phyloP scores from a whole-genome alignment of 2,888 invertebrate genomes.

The Oxystoma pomonae region DNA sequence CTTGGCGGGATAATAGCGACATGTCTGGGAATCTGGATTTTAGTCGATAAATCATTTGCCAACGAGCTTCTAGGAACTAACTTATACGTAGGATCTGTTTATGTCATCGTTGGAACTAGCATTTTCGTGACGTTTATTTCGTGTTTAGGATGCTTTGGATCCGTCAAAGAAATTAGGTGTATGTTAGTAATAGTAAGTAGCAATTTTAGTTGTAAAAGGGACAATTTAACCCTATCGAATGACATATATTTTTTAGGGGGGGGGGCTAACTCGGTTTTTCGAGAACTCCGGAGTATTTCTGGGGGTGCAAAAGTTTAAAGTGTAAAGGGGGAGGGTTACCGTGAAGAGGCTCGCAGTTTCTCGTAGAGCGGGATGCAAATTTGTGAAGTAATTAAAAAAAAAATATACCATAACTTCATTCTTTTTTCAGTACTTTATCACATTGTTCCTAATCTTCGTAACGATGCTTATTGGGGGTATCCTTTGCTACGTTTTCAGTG shows the following conservation, averaged over 20 bases:
- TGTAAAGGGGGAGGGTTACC: too few species aligned
- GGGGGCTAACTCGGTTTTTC: too few species aligned
- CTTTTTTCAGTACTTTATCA: constrained; percentile 76
- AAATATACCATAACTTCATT: too few species aligned
- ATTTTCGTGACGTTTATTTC: constrained; percentile 77
- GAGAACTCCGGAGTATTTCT: too few species aligned
- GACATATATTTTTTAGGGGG: too few species aligned
- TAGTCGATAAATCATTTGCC: constrained; percentile 79
- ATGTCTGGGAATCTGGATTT: constrained; percentile 79
- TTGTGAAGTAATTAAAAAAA: too few species aligned
- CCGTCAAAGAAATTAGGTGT: constrained; percentile 91
- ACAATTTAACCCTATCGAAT: too few species aligned
- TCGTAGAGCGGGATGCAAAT: too few species aligned
- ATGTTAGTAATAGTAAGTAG: constrained; percentile 83
- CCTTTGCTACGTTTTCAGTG: constrained; percentile 84
- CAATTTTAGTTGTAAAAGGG: too few species aligned
- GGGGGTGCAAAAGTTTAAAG: too few species aligned
- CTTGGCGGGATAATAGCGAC: constrained; percentile 74
- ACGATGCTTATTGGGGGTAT: constrained; percentile 89
- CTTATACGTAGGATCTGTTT: constrained; percentile 81
- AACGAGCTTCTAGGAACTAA: constrained; percentile 83
- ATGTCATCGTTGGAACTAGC: constrained; percentile 79
- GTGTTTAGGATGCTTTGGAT: constrained; percentile 88
- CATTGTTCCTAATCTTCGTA: constrained; percentile 83
- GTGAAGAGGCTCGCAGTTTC: too few species aligned